Conservation (phyloP, 2,888 invertebrate genomes). For the Trachelus stipa region DNA sequence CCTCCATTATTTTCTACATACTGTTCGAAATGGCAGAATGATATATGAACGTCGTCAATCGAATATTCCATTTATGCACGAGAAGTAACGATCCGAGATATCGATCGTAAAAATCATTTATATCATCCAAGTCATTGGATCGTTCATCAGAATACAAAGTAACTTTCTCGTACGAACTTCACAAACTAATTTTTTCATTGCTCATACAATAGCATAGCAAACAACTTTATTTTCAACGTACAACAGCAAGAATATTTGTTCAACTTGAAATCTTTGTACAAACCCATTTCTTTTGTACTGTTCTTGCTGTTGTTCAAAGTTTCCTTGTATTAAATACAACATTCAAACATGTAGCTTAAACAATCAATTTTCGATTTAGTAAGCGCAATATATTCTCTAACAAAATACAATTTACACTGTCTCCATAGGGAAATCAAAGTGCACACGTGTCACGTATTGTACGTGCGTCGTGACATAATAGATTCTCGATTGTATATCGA, state of each 20-base stretch:
- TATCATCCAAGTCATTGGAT: neutral
- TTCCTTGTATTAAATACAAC: no score
- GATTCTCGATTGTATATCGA: neutral
- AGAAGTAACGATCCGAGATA: neutral
- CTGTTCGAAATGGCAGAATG: neutral
- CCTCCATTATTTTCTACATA: neutral
- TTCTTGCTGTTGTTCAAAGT: no score
- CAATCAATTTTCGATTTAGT: neutral
- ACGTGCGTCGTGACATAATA: neutral
- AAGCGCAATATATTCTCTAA: neutral
- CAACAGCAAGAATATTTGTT: neutral
- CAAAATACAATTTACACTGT: neutral
- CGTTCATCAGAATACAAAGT: neutral
- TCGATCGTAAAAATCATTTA: neutral
- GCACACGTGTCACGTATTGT: neutral
- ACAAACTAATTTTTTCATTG: neutral
- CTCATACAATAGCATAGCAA: neutral
- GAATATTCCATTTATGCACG: neutral
- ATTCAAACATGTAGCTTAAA: neutral
- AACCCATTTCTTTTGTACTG: no score
- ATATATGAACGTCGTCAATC: neutral
- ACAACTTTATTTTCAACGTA: no score
- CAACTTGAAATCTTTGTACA: neutral
- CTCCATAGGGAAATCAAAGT: neutral
- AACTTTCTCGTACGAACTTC: neutral